These are phyloP conservation scores for Malurus cyaneus DNA, from an alignment of 2,113 vertebrate genomes.

Conservation along the genomic window DNA sequence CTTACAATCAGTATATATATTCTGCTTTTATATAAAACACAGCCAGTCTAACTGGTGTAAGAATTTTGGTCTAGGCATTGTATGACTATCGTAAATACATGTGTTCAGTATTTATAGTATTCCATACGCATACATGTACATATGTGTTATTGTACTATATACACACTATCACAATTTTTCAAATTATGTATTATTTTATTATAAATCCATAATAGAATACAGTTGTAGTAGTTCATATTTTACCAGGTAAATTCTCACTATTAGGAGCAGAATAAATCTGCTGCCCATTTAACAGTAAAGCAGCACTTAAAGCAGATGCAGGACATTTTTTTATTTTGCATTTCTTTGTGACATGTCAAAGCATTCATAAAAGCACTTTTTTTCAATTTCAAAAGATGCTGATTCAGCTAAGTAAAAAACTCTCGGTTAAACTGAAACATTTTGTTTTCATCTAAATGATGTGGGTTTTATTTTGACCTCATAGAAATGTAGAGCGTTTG, in stretches of 20 bases:
- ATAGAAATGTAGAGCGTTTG: not conserved
- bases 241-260: not conserved
- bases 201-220: not conserved
- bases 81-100: not conserved
- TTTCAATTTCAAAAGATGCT: not conserved
- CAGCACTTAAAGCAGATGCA: not conserved
- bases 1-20: not conserved
- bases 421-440: not conserved
- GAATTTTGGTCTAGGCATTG: not conserved
- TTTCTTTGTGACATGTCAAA: not conserved
- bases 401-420: not conserved
- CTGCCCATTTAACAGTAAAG: not conserved
- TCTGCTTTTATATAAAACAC: not conserved
- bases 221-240: not conserved
- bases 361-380: not conserved
- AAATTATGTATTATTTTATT: not conserved
- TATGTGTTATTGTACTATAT: not conserved
- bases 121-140: not conserved
- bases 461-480: not conserved
- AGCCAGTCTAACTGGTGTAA: not conserved
- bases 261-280: not conserved
- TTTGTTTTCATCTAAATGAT: not conserved
- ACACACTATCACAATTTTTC: not conserved
- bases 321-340: not conserved
- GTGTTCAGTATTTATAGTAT: not conserved